These are phyloP conservation scores for Aldabrachelys gigantea DNA, from an alignment of 2,113 vertebrate genomes.

Conservation along the genomic window DNA sequence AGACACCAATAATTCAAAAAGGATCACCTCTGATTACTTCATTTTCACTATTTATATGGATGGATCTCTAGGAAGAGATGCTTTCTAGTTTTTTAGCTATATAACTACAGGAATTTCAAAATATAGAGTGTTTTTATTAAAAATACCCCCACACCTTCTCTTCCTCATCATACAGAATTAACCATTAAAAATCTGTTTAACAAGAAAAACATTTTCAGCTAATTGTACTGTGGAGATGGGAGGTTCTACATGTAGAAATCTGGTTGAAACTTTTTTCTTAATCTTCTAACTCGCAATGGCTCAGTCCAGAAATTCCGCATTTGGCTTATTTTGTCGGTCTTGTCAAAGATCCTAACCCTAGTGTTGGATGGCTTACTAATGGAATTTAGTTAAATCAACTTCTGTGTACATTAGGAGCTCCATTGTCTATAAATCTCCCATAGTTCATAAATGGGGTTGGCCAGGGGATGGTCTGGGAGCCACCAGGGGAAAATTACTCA, in stretches of 20 bases:
- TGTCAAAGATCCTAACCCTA: background rate
- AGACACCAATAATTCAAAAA: background rate
- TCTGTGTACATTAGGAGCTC: background rate
- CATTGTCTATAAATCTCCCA: fast-evolving
- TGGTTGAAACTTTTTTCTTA: background rate
- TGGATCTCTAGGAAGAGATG: background rate
- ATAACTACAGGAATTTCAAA: constrained; percentile 64
- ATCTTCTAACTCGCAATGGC: background rate
- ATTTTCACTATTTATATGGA: fast-evolving
- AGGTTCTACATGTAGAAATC: background rate
- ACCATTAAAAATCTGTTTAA: fast-evolving
- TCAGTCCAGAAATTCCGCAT: background rate
- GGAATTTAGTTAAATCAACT: background rate
- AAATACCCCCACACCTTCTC: background rate
- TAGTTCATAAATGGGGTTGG: fast-evolving
- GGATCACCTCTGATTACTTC: fast-evolving
- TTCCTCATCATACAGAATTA: background rate
- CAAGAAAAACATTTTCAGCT: background rate
- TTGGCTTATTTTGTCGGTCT: background rate
- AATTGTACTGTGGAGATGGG: background rate
- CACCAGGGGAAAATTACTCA: background rate
- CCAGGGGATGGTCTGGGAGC: background rate
- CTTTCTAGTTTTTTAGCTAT: constrained; percentile 15
- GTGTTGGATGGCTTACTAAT: background rate
- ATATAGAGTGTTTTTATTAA: background rate